Conservation (phyloP, 2,113 vertebrate genomes). For the Turdus rufiventris region DNA sequence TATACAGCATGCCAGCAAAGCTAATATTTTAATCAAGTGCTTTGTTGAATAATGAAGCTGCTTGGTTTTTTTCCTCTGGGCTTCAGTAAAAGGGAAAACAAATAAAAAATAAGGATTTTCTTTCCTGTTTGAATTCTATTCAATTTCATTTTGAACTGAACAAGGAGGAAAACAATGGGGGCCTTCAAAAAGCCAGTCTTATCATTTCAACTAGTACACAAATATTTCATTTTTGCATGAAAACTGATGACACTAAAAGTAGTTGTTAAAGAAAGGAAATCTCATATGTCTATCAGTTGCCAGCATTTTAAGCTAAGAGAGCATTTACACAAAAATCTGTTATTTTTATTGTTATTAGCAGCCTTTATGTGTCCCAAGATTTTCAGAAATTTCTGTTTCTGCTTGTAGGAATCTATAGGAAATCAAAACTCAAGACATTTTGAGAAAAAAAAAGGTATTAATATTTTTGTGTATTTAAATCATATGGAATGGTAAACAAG, state of each 20-base stretch:
- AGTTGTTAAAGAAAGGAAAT: not conserved
- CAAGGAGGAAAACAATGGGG: not conserved
- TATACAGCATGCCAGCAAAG: not conserved
- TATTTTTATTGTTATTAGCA: not conserved
- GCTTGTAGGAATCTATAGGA: not conserved
- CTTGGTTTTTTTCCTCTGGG: not conserved
- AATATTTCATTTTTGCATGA: not conserved
- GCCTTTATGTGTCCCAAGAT: not conserved
- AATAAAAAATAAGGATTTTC: not conserved
- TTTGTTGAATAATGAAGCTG: not conserved
- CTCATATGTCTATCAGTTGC: not conserved
- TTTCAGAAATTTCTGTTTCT: not conserved
- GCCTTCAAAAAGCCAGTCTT: not conserved
- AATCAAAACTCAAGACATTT: not conserved
- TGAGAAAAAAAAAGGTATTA: slow-evolving; percentile 11
- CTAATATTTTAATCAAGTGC: not conserved
- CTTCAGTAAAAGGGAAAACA: not conserved
- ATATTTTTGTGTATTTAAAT: not conserved
- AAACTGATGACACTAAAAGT: not conserved
- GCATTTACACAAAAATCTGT: not conserved
- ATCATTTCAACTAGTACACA: not conserved
- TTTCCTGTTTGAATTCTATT: not conserved
- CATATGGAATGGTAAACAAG: not conserved
- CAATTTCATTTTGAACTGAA: not conserved
- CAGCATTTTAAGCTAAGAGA: not conserved